Base-by-base conservation (phyloP, 1,140 invertebrate genomes). In the Temnothorax nylanderi region DNA sequence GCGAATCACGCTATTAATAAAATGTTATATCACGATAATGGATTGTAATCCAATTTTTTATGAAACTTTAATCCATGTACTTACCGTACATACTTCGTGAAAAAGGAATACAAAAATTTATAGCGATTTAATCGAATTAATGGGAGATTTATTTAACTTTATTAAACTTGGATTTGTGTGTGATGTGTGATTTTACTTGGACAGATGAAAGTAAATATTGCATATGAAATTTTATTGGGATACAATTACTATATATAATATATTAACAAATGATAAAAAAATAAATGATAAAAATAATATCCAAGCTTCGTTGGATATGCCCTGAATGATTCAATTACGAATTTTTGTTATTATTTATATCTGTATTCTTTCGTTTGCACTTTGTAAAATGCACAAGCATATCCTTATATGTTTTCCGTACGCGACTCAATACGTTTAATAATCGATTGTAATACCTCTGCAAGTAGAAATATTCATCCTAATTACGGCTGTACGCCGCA, bases 401-500 rank as follows among this genome's bases (percentile, higher is more conserved):
- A 16, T 18, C 10, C 3, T 72, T 54, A 16, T 56, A n/a, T 26
- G 72, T 21, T 8, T 60, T 60, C 4, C n/a, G 26, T 58, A 21
- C 10, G 34, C 32, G 13, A 47, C 13, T 26, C n/a, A 64, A 47
- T 64, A 47, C 41, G 2, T n/a, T 56, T 47, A 32, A 37, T 60
- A 65, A 64, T 78, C 60, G 60, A 49, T 78, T 65, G 10, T 49
- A 32, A 77, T 62, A 11, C 37, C 58, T 64, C 26, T 37, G 18
- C 13, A 13, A 47, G 41, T 64, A 78, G 76, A 78, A 78, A 78
- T 78, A 64, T 78, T 64, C 60, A 47, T 78, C 32, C 60, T 78
- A 78, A 78, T 78, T 78, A 78, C 18, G 32, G 18, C 44, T 21
- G 44, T 64, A 34, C 41, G 60, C 76, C 32, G 60, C 21, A 49